Percentiles rank a stretch among this genome's conserved stretches.
Conservation (phyloP, 2,888 invertebrate genomes). For the Erebia palarica region DNA sequence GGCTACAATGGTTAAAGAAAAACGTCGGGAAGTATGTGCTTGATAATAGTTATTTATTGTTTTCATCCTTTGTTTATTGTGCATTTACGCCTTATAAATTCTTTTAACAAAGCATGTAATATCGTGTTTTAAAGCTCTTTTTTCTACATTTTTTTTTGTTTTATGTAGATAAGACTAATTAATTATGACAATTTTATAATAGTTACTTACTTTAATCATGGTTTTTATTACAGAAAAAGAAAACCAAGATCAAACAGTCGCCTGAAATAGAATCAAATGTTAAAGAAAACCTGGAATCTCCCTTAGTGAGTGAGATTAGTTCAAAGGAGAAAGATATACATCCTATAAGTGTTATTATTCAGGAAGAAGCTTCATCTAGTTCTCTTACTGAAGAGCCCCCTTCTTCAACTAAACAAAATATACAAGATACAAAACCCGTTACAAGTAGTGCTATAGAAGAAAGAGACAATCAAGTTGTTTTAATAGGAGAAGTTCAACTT, state of each 20-base stretch:
- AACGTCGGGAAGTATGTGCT: conserved; percentile 62
- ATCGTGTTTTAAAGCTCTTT: not conserved
- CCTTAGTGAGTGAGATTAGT: not conserved
- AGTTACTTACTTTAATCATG: not conserved
- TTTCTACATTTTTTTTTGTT: not conserved
- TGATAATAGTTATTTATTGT: conserved; percentile 26
- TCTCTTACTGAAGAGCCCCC: not conserved
- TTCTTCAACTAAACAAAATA: no score
- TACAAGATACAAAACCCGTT: not conserved
- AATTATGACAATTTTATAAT: no score
- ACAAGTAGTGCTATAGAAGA: not conserved
- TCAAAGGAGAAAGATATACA: not conserved
- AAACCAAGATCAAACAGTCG: conserved; percentile 53
- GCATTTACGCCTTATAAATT: conserved; percentile 45
- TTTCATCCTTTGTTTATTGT: conserved; percentile 40
- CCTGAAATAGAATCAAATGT: conserved; percentile 29
- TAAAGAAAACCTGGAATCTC: conserved; percentile 17
- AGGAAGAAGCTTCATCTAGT: conserved; percentile 2
- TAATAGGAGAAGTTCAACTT: not conserved
- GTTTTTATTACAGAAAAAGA: conserved; percentile 60
- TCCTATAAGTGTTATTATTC: not conserved
- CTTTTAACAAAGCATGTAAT: not conserved
- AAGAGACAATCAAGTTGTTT: not conserved
- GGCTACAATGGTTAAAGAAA: conserved; percentile 74
- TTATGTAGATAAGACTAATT: no score